A percentile compares a stretch with the other conserved stretches of the same genome.
phyloP scores from a whole-genome alignment of 2,113 vertebrate species.

The Cinclus mexicanus region DNA sequence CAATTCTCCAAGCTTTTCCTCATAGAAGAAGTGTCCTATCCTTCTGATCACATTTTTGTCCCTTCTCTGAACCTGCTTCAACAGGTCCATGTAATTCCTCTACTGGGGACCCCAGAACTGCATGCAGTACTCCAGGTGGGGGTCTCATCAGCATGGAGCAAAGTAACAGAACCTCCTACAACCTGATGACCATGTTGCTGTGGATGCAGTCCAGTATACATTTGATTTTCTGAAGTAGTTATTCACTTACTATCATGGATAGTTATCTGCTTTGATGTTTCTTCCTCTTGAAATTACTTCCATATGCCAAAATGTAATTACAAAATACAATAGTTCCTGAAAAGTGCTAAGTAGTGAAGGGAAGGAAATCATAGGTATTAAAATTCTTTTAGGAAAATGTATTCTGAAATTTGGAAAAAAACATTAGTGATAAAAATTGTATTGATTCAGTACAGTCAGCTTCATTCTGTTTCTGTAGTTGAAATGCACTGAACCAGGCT shows the following conservation, averaged over 20 bases:
- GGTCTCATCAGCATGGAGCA: not conserved
- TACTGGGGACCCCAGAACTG: not conserved
- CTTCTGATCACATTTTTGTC: not conserved
- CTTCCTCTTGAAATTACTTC: not conserved
- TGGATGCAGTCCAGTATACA: not conserved
- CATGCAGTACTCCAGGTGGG: not conserved
- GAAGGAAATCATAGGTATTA: not conserved
- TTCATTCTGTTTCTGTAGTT: not conserved
- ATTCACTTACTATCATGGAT: not conserved
- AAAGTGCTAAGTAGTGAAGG: not conserved
- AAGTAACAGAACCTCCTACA: not conserved
- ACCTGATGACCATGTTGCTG: not conserved
- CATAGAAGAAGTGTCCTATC: not conserved
- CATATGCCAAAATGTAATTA: not conserved
- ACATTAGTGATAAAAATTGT: not conserved
- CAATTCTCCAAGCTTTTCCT: not conserved
- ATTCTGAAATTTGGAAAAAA: not conserved
- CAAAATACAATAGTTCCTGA: not conserved
- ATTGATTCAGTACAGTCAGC: not conserved
- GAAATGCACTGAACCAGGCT: not conserved
- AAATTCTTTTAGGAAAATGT: not conserved
- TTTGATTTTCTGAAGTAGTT: not conserved
- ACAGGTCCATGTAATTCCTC: not conserved
- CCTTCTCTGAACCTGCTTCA: not conserved
- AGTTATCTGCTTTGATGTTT: not conserved